Base-by-base conservation (phyloP, 1,140 invertebrate genomes). In the Pseudomyrmex gracilis region DNA sequence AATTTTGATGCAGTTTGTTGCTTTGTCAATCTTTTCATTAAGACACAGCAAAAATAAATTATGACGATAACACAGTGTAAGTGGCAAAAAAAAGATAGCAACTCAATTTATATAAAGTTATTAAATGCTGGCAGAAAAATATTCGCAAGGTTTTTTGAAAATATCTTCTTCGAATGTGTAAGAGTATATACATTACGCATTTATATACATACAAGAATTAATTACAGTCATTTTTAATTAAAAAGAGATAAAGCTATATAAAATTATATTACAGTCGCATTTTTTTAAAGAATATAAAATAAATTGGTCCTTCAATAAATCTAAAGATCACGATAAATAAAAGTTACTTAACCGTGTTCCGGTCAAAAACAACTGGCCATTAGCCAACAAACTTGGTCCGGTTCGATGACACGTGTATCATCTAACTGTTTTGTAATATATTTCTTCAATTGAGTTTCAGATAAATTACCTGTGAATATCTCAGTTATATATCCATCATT, bases 121-220 rank as follows among this genome's bases (percentile, higher is more conserved):
- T 22, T 53, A 10, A 13, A 15, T 5, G 8, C 12, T 73, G 20
- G 20, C 22, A 34, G 34, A 77, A 24, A 70, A 24, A 71, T 2
- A 71, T 22, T 34, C 2, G 66, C 70, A 68, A 53, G 45, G 74
- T 53, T 13, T 61, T 89, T 58, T 10, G 80, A 89, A 85, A 87
- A 70, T 84, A 82, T 63, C 49, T 53, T 71, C 34, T 78, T 70
- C 66, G 51, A 73, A 13, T 15, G 22, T 24, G 47, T 43, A 10
- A 22, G 34, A 77, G n/a, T 82, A 87, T 71, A 4, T 85, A 85
- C 76, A 78, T 51, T 47, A 76, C 61, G 73, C 53, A 61, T 24
- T 47, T 61, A 1, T 73, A 4, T 74, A 61, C 60, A 47, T 45
- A 63, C 20, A 55, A 13, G 34, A 71, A 51, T 71, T 71, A 77